Evolutionary conservation across 2,888 invertebrate genomes (phyloP), one percentile per base, ranked within the genome.

Genomic region (Limenitis camilla): DNA sequence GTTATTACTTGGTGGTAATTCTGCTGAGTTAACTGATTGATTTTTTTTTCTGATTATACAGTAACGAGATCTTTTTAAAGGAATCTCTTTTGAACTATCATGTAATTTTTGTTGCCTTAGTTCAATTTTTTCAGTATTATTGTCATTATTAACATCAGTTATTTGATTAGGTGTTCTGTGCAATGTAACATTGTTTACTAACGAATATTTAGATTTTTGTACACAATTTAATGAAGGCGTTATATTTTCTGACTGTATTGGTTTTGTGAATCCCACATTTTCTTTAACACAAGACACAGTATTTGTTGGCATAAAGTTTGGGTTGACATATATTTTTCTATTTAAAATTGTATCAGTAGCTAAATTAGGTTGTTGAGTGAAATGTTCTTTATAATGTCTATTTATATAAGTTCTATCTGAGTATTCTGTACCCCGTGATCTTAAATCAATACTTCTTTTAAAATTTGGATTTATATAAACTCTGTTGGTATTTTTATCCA

Each of bases 401-500:
- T 83, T 85, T 1, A 82, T 59, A 63, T 79, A 72, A 71, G 81
- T 74, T 55, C 55, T 66, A 30, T 48, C 66, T 35, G 61, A 39
- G 10, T 41, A 45, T 11, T 48, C 32, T 29, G 38, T 28, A 9
- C 58, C 43, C 42, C 48, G 49, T 7, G 39, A 27, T 49, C 58
- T 60, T 8, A 8, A 52, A 32, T 47, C 38, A 38, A 54, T 52
- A 53, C 33, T 45, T 61, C 67, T 74, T 54, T 76, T 80, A 58
- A 85, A 88, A 69, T 85, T 80, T 6, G 86, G 86, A 62, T 88
- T 87, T 19, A 88, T 71, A 56, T 81, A 83, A 8, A 85, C 84
- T 64, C 66, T 85, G 49, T 66, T 74, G 19, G 62, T 66, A 60
- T 59, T 53, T 55, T 61, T 53, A 31, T 64, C 68, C 60, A 63